Conservation (phyloP, 2,797 vertebrate species). For the Streptopelia turtur region DNA sequence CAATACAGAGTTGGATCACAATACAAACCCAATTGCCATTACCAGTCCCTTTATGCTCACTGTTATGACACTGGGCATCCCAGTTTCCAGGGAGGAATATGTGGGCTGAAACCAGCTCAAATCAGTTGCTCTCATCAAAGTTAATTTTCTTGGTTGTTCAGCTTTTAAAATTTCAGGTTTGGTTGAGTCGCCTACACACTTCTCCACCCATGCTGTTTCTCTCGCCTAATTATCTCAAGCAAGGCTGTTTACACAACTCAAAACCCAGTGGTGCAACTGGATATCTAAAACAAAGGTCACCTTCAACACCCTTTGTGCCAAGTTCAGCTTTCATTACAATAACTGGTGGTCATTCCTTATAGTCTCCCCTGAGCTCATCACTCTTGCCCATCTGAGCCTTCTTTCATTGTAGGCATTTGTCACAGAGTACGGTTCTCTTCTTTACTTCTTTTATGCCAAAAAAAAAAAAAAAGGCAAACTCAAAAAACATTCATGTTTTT, state of each 20-base stretch:
- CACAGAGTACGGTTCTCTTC: background rate
- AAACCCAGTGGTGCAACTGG: background rate
- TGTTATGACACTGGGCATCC: fast-evolving
- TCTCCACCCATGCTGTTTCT: background rate
- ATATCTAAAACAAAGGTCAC: background rate
- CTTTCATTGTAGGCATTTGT: background rate
- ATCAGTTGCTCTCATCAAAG: background rate
- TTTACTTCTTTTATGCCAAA: background rate
- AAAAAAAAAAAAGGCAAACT: background rate
- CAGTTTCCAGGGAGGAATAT: background rate
- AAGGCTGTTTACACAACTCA: background rate
- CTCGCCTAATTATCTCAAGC: background rate
- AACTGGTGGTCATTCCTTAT: background rate
- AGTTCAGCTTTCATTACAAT: background rate
- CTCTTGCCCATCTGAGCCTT: background rate
- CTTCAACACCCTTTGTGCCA: background rate
- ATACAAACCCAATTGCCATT: background rate
- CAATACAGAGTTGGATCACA: background rate
- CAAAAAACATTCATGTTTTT: background rate
- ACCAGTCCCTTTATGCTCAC: background rate
- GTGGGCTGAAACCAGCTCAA: background rate
- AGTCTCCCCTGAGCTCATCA: background rate
- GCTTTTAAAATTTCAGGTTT: background rate
- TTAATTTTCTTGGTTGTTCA: background rate
- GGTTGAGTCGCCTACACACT: background rate